Percentiles rank a stretch among this genome's conserved stretches.
These are phyloP conservation scores for Lathronympha strigana DNA, from an alignment of 2,888 invertebrate species.

Conservation along the genomic window DNA sequence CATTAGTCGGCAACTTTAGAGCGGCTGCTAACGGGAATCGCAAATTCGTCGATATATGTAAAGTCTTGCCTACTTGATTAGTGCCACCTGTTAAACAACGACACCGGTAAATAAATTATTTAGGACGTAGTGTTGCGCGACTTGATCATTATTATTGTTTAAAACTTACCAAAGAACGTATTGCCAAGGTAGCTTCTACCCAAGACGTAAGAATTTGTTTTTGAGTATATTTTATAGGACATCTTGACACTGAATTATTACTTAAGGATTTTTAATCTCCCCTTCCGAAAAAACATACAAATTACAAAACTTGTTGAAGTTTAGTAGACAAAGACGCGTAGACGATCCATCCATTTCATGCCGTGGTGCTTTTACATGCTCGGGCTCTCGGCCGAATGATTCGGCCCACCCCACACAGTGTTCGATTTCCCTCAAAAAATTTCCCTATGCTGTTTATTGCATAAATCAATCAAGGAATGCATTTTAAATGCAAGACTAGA, in stretches of 20 bases:
- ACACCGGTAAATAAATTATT: not conserved
- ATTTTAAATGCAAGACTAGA: too few species aligned
- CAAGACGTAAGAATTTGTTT: conserved; percentile 42
- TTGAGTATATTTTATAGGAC: conserved; percentile 46
- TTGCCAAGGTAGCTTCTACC: conserved; percentile 47
- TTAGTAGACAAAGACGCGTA: not conserved
- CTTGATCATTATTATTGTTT: conserved; percentile 6
- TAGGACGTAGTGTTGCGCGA: not conserved
- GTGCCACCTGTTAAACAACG: conserved; percentile 52
- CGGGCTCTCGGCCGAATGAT: too few species aligned
- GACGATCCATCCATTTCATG: too few species aligned
- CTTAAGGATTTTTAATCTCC: not conserved
- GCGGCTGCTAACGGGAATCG: conserved; percentile 82
- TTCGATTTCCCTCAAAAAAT: too few species aligned
- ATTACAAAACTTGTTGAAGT: conserved; percentile 2
- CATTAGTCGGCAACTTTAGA: conserved; percentile 85
- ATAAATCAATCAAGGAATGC: too few species aligned
- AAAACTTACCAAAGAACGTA: conserved; percentile 50
- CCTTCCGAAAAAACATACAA: not conserved
- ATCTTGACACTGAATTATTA: conserved; percentile 40
- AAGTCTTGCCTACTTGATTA: conserved; percentile 60
- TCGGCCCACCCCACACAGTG: too few species aligned
- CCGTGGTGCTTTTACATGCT: too few species aligned
- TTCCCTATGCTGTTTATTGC: too few species aligned
- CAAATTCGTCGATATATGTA: conserved; percentile 76